Evolutionary conservation across 2,113 vertebrate species (phyloP).

Genomic region (Seriola dumerili): DNA sequence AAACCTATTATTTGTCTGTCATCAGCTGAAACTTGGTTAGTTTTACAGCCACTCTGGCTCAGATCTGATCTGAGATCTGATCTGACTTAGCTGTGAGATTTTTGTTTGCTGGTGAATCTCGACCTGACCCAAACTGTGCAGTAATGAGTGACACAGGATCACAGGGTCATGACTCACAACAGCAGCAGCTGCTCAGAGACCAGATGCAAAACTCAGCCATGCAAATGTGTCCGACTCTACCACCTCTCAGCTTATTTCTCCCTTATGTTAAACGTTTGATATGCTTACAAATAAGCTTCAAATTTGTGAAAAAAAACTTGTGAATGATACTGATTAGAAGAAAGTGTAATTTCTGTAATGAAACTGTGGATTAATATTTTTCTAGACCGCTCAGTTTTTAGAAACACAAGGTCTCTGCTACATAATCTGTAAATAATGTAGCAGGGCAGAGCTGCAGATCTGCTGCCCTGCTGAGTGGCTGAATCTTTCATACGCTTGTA

Average conservation of each 20-base stretch:
- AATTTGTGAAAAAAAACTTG: not conserved
- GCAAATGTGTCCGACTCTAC: not conserved
- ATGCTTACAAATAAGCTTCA: not conserved
- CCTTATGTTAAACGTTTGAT: not conserved
- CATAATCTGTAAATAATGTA: not conserved
- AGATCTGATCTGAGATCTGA: not conserved
- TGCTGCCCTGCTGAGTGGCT: too few species aligned
- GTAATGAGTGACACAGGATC: conserved; percentile 16
- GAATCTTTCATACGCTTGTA: not conserved
- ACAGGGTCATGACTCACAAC: conserved; percentile 3
- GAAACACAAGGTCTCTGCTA: not conserved
- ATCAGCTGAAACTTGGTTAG: not conserved
- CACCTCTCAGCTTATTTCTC: too few species aligned
- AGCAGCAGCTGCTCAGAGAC: conserved; percentile 12
- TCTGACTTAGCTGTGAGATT: not conserved
- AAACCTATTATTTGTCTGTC: not conserved
- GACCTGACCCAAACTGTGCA: not conserved
- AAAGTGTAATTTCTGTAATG: not conserved
- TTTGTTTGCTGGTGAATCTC: not conserved
- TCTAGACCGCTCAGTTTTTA: not conserved
- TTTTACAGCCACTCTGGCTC: not conserved
- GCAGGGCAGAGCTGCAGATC: too few species aligned
- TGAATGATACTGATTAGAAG: not conserved
- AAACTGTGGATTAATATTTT: not conserved
- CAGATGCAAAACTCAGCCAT: not conserved